Evolutionary conservation across 2,797 vertebrate species (phyloP), one percentile per base, ranked within the genome.

Genomic region (Hippoglossus hippoglossus): DNA sequence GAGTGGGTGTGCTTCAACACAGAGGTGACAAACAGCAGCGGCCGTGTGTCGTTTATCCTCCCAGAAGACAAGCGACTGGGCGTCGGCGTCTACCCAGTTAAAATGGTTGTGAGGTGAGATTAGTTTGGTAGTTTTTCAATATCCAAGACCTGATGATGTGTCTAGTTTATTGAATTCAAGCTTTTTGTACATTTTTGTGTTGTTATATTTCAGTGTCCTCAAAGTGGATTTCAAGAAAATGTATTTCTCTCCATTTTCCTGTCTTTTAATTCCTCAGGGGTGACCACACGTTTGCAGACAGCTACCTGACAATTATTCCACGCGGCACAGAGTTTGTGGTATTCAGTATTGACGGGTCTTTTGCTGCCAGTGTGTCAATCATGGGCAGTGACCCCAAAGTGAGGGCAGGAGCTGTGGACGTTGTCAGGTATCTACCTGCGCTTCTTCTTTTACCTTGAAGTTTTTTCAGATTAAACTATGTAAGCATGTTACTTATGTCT

Each of bases 301-400:
- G 98, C 91, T 99, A 98, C 90, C 94, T 99, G 87, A 99, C 97
- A 0, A 95, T 99, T 80, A 95, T 99, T 86, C 98, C 98, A 0
- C 94, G 90, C 50, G 96, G 95, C 81, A 98, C 98, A 0, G 98
- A 99, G 90, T 98, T 98, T 8, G 98, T 99, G 84, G 98, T 98
- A 53, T 99, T 99, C 95, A 99, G 98, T 84, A 99, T 99, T 0
- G 98, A 99, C 0, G 98, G 98, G 54, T 99, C 98, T 63, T 99
- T 99, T 25, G 98, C 98, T 1, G 98, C 98, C 89, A 99, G 98
- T 0, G 98, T 99, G n/a, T 99, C 98, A 10, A 99, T 99, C 91
- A 99, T 99, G 98, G 98, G 98, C 82, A 99, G 97, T 0, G 98
- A 99, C 88, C 98, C 98, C 71, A 99, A 99, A 94, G 98, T 99